Conservation (phyloP, 2,888 invertebrate species). For the Polyommatus icarus region DNA sequence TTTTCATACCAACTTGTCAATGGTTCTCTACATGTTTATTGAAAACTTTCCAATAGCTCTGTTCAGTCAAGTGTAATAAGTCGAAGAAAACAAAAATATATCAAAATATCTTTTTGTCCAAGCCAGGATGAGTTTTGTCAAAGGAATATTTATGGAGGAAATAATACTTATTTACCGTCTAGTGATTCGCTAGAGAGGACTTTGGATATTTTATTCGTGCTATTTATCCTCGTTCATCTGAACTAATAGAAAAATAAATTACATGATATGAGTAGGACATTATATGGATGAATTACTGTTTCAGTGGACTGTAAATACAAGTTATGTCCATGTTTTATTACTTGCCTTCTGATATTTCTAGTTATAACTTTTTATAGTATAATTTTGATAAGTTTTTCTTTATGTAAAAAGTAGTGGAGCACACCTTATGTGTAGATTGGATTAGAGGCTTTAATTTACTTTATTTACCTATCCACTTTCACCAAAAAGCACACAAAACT, state of each 20-base stretch:
- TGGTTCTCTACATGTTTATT: background rate
- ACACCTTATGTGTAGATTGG: too few species aligned
- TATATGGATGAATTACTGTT: conserved; percentile 9
- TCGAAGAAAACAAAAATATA: conserved; percentile 4
- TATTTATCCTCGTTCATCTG: conserved; percentile 27
- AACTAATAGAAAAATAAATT: conserved; percentile 30
- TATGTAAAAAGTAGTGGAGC: too few species aligned
- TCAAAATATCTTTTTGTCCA: background rate
- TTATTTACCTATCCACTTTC: too few species aligned
- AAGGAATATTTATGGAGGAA: conserved; percentile 25
- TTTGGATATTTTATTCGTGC: conserved; percentile 24
- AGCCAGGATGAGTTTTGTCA: conserved; percentile 3
- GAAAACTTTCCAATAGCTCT: background rate
- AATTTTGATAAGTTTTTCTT: too few species aligned
- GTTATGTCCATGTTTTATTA: background rate
- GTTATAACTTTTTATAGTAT: too few species aligned
- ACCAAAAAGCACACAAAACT: too few species aligned
- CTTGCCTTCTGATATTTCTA: background rate
- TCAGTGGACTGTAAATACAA: background rate
- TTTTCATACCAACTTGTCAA: background rate
- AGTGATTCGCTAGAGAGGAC: conserved; percentile 20
- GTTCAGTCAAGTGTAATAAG: background rate
- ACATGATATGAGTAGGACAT: conserved; percentile 1
- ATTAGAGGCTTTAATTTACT: too few species aligned
- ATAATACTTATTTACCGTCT: conserved; percentile 25